These are phyloP conservation scores for Meloidogyne hapla DNA, from an alignment of 1,140 invertebrate genomes.

Conservation along the genomic window DNA sequence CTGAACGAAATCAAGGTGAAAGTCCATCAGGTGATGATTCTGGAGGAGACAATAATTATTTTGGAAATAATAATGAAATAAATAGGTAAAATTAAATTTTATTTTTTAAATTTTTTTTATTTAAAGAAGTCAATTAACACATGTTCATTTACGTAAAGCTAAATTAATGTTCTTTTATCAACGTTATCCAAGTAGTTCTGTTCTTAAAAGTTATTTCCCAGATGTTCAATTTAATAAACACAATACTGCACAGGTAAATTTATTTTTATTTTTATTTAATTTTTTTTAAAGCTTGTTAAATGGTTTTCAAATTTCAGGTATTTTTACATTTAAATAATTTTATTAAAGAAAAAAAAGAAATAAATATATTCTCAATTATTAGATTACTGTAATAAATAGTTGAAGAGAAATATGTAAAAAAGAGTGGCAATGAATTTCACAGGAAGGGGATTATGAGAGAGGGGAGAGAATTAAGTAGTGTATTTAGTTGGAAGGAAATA, in stretches of 20 bases:
- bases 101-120: not conserved
- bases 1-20: not conserved
- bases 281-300: constrained; percentile 78
- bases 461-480: not conserved
- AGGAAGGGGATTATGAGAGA: not conserved
- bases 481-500: too few relatives aligned
- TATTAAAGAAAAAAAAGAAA: too few relatives aligned
- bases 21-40: not conserved
- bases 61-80: not conserved
- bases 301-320: constrained; percentile 99
- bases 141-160: constrained; percentile 98
- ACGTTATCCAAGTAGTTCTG: constrained; percentile 92
- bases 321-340: not conserved
- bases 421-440: not conserved
- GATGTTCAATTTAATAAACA: constrained; percentile 99
- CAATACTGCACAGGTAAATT: constrained; percentile 85
- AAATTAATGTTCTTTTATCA: constrained; percentile 99
- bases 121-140: constrained; percentile 73
- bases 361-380: too few relatives aligned
- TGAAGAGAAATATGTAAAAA: not conserved
- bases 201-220: constrained; percentile 99
- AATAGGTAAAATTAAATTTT: too few relatives aligned
- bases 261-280: not conserved
- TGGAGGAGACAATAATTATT: not conserved
- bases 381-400: not conserved